A percentile compares a stretch with the other conserved stretches of the same genome.
These are phyloP conservation scores for Calliphora vicina DNA, from an alignment of 1,140 invertebrate genomes.

Conservation along the genomic window DNA sequence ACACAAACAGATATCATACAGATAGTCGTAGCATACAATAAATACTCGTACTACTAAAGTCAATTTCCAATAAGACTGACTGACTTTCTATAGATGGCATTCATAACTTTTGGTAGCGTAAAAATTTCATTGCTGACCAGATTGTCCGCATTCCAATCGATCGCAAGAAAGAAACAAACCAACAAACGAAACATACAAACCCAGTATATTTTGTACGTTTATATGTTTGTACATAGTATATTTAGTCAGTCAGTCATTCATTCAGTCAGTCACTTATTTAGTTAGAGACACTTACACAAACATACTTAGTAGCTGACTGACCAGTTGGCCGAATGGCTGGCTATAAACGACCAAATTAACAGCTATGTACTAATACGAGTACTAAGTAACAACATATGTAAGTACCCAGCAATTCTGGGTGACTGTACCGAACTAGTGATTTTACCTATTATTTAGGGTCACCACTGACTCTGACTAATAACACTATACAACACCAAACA, in stretches of 20 bases:
- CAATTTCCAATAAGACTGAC: slow-evolving; percentile 29
- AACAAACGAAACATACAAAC: slow-evolving; percentile 38
- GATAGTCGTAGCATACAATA: neutral
- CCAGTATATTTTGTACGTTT: slow-evolving; percentile 35
- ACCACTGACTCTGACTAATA: no score
- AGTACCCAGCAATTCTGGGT: no score
- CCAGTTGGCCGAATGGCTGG: neutral
- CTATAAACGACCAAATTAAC: slow-evolving; percentile 55
- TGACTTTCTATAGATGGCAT: slow-evolving; percentile 30
- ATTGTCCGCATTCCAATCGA: slow-evolving; percentile 57
- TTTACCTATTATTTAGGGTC: no score
- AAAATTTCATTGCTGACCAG: slow-evolving; percentile 57
- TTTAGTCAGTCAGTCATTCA: neutral
- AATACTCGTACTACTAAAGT: neutral
- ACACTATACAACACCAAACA: no score
- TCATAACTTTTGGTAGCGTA: slow-evolving; percentile 40
- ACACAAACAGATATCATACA: neutral
- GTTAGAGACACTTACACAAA: neutral
- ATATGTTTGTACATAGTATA: slow-evolving; percentile 24
- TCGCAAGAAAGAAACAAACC: slow-evolving; percentile 50
- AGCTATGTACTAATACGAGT: slow-evolving; percentile 42
- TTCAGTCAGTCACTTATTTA: slow-evolving; percentile 11
- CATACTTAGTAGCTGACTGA: slow-evolving; percentile 1
- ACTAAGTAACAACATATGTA: no score
- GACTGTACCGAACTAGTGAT: no score